A percentile compares a stretch with the other conserved stretches of the same genome.
These are phyloP conservation scores for Cryptotis parvus DNA, from an alignment of 2,113 vertebrate genomes.

Conservation along the genomic window DNA sequence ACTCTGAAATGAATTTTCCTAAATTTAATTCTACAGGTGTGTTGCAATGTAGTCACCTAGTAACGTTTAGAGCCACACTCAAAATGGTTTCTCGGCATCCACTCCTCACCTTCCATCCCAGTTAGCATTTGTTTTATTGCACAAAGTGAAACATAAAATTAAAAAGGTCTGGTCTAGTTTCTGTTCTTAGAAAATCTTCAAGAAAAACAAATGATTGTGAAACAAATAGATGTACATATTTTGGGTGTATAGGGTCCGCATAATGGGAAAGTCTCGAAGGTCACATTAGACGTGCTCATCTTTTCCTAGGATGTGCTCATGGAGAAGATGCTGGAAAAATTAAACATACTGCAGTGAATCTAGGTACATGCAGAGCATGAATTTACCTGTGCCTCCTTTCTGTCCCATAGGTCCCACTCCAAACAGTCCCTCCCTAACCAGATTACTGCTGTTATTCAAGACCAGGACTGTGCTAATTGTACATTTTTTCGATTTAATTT, in stretches of 20 bases:
- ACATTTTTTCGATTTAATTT: no score
- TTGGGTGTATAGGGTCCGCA: background rate
- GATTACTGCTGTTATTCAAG: background rate
- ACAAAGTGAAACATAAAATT: conserved; percentile 36
- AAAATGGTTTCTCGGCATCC: background rate
- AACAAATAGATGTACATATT: background rate
- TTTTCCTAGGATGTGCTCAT: background rate
- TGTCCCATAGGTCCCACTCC: background rate
- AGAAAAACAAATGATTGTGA: conserved; percentile 47
- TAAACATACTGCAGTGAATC: background rate
- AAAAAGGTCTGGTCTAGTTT: conserved; percentile 19
- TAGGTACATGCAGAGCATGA: background rate
- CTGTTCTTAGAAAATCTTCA: conserved; percentile 59
- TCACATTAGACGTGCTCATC: background rate
- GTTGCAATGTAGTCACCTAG: background rate
- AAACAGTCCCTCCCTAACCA: fast-evolving
- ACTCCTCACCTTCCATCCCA: background rate
- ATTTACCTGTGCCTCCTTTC: background rate
- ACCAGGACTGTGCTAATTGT: background rate
- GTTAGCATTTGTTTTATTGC: conserved; percentile 2
- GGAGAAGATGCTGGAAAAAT: background rate
- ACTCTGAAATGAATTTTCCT: background rate
- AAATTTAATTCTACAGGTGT: conserved; percentile 22
- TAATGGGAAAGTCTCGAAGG: background rate
- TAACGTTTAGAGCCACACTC: background rate